phyloP scores from a whole-genome alignment of 2,888 invertebrate genomes.

The Dysmachus trigonus region DNA sequence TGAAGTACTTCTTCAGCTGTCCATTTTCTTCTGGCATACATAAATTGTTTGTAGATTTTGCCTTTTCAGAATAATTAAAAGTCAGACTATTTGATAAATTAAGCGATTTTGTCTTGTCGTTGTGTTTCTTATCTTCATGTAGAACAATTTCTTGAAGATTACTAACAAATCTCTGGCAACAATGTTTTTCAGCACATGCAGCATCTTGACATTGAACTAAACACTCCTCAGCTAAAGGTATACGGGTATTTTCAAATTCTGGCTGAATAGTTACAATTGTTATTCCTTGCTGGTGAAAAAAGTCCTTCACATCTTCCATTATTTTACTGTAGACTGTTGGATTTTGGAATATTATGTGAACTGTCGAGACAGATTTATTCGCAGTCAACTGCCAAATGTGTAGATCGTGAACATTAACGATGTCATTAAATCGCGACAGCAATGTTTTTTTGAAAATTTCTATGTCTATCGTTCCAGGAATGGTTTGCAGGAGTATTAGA shows the following conservation, averaged over 20 bases:
- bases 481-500: conserved; percentile 88
- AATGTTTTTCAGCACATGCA: conserved; percentile 34
- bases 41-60: conserved; percentile 35
- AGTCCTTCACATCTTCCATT: conserved; percentile 72
- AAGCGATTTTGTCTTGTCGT: neutral
- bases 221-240: conserved; percentile 9
- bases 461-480: conserved; percentile 87
- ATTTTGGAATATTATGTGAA: conserved; percentile 79
- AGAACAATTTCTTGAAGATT: neutral
- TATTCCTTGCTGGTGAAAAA: conserved; percentile 83
- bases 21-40: neutral
- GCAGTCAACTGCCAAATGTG: conserved; percentile 90
- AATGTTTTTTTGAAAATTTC: conserved; percentile 73
- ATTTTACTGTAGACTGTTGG: conserved; percentile 70
- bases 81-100: neutral
- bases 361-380: conserved; percentile 82
- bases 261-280: conserved; percentile 88
- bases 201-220: conserved; percentile 18
- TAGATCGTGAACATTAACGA: conserved; percentile 83
- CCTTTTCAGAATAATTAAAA: neutral
- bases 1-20: neutral
- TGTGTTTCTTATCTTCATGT: conserved; percentile 2
- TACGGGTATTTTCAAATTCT: conserved; percentile 70
- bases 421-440: conserved; percentile 73
- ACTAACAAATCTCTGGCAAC: neutral